Evolutionary conservation across 2,113 vertebrate genomes (phyloP).

Genomic region (Rhea pennata): DNA sequence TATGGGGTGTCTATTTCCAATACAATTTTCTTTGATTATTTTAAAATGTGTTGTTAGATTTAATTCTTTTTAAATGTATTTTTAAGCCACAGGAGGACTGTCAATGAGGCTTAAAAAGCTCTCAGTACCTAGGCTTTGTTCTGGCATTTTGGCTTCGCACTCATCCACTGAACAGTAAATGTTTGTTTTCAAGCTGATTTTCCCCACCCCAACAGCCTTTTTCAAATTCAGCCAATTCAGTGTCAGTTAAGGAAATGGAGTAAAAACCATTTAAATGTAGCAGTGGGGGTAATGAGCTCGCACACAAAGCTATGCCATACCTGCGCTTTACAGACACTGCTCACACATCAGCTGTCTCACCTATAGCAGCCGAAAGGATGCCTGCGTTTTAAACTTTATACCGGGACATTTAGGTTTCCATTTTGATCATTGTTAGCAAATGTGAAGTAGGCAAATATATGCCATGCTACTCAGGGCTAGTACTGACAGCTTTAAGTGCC

Average conservation of each 20-base stretch:
- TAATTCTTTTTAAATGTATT: conserved; percentile 53
- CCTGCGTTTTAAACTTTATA: neutral
- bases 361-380: neutral
- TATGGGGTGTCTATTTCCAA: conserved; percentile 56
- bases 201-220: neutral
- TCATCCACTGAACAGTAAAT: conserved; percentile 27
- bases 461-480: neutral
- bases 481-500: neutral
- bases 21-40: conserved; percentile 67
- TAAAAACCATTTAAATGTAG: neutral
- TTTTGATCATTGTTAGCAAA: neutral
- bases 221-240: neutral
- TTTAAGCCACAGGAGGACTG: conserved; percentile 43
- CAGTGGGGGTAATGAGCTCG: neutral
- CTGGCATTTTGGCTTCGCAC: conserved; percentile 40
- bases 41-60: conserved; percentile 62
- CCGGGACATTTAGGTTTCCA: neutral
- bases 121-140: conserved; percentile 8
- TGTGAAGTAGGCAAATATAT: neutral
- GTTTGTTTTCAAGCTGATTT: conserved; percentile 54
- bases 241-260: neutral
- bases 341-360: neutral
- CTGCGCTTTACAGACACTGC: neutral
- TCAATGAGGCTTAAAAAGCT: conserved; percentile 41
- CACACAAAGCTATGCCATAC: rapidly evolving